Conservation (phyloP, 1,140 invertebrate species). For the Myzus persicae region DNA sequence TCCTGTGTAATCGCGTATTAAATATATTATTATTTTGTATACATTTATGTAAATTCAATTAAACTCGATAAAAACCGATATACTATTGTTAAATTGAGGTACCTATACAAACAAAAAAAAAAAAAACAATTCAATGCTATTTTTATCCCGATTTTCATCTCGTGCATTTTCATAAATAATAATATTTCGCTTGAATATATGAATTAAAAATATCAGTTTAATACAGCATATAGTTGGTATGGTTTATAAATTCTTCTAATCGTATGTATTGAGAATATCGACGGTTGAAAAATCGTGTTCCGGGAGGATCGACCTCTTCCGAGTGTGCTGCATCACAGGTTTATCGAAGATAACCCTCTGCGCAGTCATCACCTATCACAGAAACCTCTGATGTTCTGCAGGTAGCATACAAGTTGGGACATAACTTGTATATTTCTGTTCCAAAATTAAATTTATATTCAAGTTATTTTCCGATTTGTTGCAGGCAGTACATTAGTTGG, state of each 20-base stretch:
- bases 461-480: too few species aligned
- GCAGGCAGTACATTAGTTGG: too few species aligned
- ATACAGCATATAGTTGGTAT: neutral
- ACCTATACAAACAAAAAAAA: neutral
- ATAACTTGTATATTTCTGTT: too few species aligned
- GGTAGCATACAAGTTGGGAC: neutral
- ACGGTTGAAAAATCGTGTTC: neutral
- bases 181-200: neutral
- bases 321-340: neutral
- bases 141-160: neutral
- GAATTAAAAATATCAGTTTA: neutral
- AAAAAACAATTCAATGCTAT: neutral
- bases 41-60: neutral
- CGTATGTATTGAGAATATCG: neutral
- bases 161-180: neutral
- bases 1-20: neutral
- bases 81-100: neutral
- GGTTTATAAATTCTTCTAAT: neutral
- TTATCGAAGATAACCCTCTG: neutral
- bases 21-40: neutral
- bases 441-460: neutral
- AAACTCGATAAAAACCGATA: neutral
- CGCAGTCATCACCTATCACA: neutral
- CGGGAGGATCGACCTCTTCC: neutral
- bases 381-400: neutral